Base-by-base conservation (phyloP, 1,140 invertebrate species). In the Phenacoccus solenopsis region DNA sequence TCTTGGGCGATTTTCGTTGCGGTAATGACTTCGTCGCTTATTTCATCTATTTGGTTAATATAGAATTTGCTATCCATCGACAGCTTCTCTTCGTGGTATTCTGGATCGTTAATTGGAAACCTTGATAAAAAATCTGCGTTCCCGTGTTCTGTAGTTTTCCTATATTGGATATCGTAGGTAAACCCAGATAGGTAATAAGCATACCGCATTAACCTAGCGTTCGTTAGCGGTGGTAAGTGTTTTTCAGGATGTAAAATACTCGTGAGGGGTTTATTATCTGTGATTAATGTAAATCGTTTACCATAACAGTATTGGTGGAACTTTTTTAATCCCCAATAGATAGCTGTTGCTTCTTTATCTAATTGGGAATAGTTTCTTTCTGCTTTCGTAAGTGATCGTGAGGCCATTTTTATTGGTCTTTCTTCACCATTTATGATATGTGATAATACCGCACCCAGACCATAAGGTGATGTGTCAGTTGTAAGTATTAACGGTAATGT, bases 251-350 rank as follows among this genome's bases (percentile, higher is more conserved):
- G 72, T 74, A 84, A 83, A 69, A 83, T 78, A 12, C 71, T 28
- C 1, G 79, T 57, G 12, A 84, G 72, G 10, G 82, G 81, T 69
- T 79, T 75, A 72, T 83, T 79, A 73, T 84, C 83, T 0, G 80
- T 82, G 21, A 74, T 71, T 16, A 82, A 74, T 13, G 72, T 69
- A 72, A 81, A 81, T 70, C 78, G 73, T 70, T 75, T 73, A 68
- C 79, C 83, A 74, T 75, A 80, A 3, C 84, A 67, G 70, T 79
- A 83, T 13, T 79, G 70, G 67, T 80, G 77, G 75, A 78, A 82
- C 72, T 81, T 73, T 77, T 77, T 74, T 28, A 79, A 67, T 16
- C 74, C 77, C 72, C 74, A 79, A 22, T 80, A 68, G 13, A 82
- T 76, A 9, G 77, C 70, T 24, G 76, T 75, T 1, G 80, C 79